Evolutionary conservation across 2,113 vertebrate species (phyloP), one percentile per base, ranked within the genome.

Genomic region (Oreochromis niloticus): DNA sequence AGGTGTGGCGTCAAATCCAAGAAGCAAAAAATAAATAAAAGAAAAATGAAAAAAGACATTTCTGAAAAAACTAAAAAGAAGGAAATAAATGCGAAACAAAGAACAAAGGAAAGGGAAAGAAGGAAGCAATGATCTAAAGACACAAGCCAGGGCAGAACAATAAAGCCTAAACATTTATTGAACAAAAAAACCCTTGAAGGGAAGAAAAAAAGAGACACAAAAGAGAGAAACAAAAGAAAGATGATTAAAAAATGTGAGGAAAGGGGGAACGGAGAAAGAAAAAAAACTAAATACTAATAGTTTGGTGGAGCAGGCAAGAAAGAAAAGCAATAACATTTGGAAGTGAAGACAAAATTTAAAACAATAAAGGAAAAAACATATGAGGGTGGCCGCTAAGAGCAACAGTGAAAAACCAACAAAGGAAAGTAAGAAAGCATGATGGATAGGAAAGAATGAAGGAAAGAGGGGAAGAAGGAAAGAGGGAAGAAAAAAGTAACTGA

Each of bases 151-250:
- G 36, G 14, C 55, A 32, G 12, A 27, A 9, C 5, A 63, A 34
- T 19, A 24, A 48, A 78, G 32, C 7, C 9, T 55, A 4, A 54
- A 66, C 9, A 19, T 34, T 12, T 16, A 71, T 3, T 10, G 7
- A 0, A 83, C 10, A 10, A 83, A 63, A 14, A 52, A 1, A 14
- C 0, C 1, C 10, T 22, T 9, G 14, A 24, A 0, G 0, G 6
- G 0, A 81, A 46, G 7, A 55, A 36, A 39, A 1, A 50, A 6
- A 12, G 5, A 8, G 7, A 55, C 3, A 43, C 39, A 71, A 48
- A 61, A 4, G 3, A 84, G 19, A 80, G 2, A 68, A 54, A 19
- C 9, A 27, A 46, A 85, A 68, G 13, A 75, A 14, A 81, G n/a
- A 48, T 9, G 16, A 39, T 17, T 36, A 16, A 14, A 17, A 56